phyloP scores from a whole-genome alignment of 2,113 vertebrate genomes.

The Phaethornis superciliosus region DNA sequence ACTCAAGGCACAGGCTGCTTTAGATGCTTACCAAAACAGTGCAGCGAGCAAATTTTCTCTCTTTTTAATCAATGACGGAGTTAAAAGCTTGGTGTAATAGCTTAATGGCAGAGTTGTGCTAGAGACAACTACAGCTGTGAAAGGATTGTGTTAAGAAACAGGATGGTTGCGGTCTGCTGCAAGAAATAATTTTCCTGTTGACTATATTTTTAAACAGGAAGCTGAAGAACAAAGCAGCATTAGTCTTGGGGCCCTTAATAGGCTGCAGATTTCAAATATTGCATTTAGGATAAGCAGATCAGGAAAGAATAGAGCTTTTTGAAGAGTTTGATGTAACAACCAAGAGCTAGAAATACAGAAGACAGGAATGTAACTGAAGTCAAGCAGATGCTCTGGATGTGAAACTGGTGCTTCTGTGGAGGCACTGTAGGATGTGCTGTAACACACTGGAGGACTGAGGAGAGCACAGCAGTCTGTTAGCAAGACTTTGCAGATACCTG shows the following conservation, averaged over 20 bases:
- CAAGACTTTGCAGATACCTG: fast-evolving
- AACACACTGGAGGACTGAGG: neutral
- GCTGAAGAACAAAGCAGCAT: slow-evolving; percentile 61
- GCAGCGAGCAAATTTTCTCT: neutral
- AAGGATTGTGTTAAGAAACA: slow-evolving; percentile 67
- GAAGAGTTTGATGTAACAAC: neutral
- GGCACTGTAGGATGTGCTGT: neutral
- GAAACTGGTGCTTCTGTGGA: neutral
- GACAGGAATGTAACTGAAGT: neutral
- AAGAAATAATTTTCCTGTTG: slow-evolving; percentile 80
- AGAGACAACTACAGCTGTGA: slow-evolving; percentile 62
- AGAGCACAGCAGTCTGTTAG: neutral
- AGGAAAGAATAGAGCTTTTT: neutral
- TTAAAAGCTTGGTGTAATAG: slow-evolving; percentile 26
- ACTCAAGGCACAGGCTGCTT: neutral
- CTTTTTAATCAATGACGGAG: neutral
- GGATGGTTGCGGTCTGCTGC: slow-evolving; percentile 74
- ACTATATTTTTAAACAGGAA: slow-evolving; percentile 74
- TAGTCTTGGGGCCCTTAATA: slow-evolving; percentile 59
- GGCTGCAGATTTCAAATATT: slow-evolving; percentile 50
- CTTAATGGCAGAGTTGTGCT: neutral
- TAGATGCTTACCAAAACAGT: neutral
- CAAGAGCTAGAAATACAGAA: neutral
- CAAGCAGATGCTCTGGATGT: neutral
- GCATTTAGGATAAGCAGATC: neutral